Base-by-base conservation (phyloP, 2,797 vertebrate species). In the Borostomias antarcticus region DNA sequence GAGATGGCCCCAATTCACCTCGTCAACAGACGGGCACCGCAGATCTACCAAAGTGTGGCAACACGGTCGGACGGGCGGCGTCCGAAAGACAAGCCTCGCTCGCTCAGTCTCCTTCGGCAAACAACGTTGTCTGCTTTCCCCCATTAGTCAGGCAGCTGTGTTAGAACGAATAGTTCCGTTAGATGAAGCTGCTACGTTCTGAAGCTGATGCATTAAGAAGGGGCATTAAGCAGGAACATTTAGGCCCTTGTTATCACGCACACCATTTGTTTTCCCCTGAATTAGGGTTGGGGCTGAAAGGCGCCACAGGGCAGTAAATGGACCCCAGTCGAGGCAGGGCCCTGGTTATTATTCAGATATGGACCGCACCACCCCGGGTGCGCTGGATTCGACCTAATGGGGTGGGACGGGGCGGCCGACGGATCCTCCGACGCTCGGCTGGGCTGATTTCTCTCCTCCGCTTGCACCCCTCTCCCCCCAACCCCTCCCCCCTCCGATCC, bases 281-380 rank as follows among this genome's bases (percentile, higher is more conserved):
- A 91, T 92, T 86, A 89, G 88, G 90, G 83, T 90, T 86, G 82
- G n/a, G 82, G 79, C 85, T 89, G 82, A 85, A n/a, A 87, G 83
- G 90, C 88, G 76, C 89, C 89, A 82, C 85, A 86, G 83, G 85
- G 88, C 78, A 89, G 89, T 84, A 92, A 91, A 92, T 91, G 89
- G 89, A 84, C 75, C n/a, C 90, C 82, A 80, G 85, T 79, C 81
- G 30, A 85, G 77, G 78, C 84, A 82, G 86, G 82, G 83, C 54
- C 73, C 68, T 85, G 83, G 86, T 88, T 90, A 91, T 91, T 89
- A 91, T 90, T 91, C 86, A 88, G 85, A 89, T 81, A 65, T 78
- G 74, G 85, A 82, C 70, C 71, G 69, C 77, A 56, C 76, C 73
- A 82, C 70, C 84, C 84, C 69, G 79, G 71, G 73, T 68, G 60